These are phyloP conservation scores for Antigone vipio DNA, from an alignment of 2,113 vertebrate species.

Conservation along the genomic window DNA sequence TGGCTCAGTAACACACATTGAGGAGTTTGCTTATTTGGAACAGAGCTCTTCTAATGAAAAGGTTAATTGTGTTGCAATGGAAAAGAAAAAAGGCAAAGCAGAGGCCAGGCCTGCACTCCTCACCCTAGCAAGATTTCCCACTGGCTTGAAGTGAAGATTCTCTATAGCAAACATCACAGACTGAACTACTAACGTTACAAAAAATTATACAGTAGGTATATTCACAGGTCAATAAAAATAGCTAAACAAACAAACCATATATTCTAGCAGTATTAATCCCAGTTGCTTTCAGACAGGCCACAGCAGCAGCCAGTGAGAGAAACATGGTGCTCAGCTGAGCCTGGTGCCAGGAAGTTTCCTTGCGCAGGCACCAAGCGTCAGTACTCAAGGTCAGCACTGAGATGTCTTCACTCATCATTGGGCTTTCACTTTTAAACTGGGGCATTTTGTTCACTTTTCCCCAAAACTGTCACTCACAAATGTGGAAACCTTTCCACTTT, in stretches of 20 bases:
- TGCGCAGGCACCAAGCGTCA: fast-evolving
- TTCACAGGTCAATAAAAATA: background rate
- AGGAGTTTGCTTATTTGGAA: conserved; percentile 58
- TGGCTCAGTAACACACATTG: conserved; percentile 44
- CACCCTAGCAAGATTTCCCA: conserved; percentile 46
- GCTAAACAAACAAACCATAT: background rate
- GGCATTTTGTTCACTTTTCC: background rate
- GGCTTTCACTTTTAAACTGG: background rate
- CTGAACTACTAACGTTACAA: background rate
- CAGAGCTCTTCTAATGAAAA: conserved; percentile 61
- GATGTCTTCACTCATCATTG: fast-evolving
- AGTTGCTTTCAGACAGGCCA: background rate
- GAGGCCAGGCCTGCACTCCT: conserved; percentile 22
- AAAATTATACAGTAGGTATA: conserved; percentile 8
- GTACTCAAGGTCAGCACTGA: fast-evolving
- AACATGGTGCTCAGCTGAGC: background rate
- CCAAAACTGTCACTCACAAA: background rate
- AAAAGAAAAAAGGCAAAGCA: conserved; percentile 43
- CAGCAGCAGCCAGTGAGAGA: background rate
- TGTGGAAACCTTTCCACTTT: background rate
- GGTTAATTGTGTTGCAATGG: conserved; percentile 64
- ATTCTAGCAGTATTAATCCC: background rate
- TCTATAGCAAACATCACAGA: background rate
- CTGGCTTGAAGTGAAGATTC: background rate
- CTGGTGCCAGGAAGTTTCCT: background rate